A percentile compares a stretch with the other conserved stretches of the same genome.
These are phyloP conservation scores for Uria aalge DNA, from an alignment of 2,113 vertebrate species.

Conservation along the genomic window DNA sequence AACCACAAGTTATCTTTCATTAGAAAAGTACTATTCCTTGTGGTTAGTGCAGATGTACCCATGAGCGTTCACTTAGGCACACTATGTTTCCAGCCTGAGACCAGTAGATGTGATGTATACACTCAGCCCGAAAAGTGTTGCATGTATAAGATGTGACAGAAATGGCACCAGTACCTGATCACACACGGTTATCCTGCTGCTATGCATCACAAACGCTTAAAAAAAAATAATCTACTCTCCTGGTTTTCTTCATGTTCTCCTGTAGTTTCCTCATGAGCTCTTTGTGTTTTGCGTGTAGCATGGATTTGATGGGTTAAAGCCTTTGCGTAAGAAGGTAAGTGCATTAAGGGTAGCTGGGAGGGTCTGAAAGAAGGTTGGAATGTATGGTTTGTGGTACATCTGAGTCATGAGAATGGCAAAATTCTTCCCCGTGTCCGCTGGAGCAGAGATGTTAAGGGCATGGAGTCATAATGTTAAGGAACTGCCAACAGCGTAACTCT, in stretches of 20 bases:
- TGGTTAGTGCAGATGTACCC: neutral
- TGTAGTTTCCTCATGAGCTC: neutral
- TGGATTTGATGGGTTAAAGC: neutral
- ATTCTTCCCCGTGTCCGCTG: neutral
- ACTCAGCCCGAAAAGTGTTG: neutral
- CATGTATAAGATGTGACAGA: neutral
- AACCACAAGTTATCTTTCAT: neutral
- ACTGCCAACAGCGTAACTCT: neutral
- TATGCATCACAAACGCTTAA: neutral
- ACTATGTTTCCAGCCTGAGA: neutral
- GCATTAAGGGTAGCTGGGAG: neutral
- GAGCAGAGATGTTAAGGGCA: neutral
- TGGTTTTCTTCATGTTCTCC: neutral
- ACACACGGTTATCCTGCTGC: neutral
- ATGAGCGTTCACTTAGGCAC: neutral
- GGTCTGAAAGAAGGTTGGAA: neutral
- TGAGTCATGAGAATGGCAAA: neutral
- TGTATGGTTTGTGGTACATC: neutral
- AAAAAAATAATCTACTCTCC: neutral
- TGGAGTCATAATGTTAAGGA: neutral
- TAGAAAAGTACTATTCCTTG: neutral
- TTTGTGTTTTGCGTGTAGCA: neutral
- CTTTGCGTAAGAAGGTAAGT: neutral
- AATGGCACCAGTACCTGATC: neutral
- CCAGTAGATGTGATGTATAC: accelerated